A percentile compares a stretch with the other conserved stretches of the same genome.
phyloP scores from a whole-genome alignment of 2,888 invertebrate species.

The Lysandra coridon region DNA sequence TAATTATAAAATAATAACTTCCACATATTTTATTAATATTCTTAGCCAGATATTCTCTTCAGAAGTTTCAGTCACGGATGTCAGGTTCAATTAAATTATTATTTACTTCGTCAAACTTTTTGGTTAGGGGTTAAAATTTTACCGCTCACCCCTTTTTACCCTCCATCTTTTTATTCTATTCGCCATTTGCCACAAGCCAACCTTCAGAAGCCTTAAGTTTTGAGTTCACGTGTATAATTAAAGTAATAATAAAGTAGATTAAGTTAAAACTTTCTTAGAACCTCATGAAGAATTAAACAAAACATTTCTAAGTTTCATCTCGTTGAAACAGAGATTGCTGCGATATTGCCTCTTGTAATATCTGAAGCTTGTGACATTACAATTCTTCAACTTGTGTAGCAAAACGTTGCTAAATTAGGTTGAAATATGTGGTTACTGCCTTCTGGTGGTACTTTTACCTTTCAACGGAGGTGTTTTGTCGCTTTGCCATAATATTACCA shows the following conservation, averaged over 20 bases:
- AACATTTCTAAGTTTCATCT: neutral
- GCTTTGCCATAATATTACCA: neutral
- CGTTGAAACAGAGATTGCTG: neutral
- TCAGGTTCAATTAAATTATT: neutral
- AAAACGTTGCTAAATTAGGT: neutral
- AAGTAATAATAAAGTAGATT: neutral
- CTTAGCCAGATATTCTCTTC: too few species aligned
- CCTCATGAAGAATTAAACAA: neutral
- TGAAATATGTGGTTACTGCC: neutral
- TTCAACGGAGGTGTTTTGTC: neutral
- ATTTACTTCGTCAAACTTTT: neutral
- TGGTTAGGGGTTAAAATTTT: neutral
- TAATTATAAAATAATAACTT: too few species aligned
- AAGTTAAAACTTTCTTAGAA: neutral
- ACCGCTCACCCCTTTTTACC: neutral
- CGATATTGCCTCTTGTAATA: neutral
- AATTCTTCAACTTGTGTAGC: slow-evolving; percentile 16
- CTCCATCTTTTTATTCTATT: too few species aligned
- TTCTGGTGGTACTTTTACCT: neutral
- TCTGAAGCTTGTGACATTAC: slow-evolving; percentile 18
- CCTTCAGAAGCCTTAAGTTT: neutral
- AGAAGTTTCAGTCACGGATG: neutral
- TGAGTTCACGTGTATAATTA: neutral
- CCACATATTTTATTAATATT: too few species aligned
- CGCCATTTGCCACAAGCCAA: neutral